Conservation (phyloP, 2,113 vertebrate species). For the Emydocephalus ijimae region DNA sequence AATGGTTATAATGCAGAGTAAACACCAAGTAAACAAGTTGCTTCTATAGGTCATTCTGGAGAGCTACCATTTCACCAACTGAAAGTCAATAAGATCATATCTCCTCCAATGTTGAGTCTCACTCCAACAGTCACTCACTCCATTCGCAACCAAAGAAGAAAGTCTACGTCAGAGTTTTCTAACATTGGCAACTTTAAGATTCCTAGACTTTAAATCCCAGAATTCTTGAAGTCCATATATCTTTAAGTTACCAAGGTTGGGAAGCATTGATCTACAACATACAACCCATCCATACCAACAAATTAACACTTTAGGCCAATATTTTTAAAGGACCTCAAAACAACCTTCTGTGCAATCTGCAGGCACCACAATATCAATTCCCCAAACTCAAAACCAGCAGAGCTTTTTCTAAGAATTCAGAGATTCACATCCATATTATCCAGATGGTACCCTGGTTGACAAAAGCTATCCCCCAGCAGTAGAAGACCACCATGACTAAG, state of each 20-base stretch:
- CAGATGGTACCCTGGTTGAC: background rate
- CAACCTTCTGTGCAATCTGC: background rate
- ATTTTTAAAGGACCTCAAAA: background rate
- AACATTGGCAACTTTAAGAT: background rate
- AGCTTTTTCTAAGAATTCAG: background rate
- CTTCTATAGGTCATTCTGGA: background rate
- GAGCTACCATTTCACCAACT: background rate
- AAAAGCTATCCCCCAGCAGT: background rate
- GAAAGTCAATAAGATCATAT: background rate
- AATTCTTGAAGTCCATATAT: background rate
- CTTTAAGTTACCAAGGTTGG: background rate
- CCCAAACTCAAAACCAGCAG: background rate
- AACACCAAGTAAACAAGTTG: conserved; percentile 16
- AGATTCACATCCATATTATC: background rate
- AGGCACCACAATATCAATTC: background rate
- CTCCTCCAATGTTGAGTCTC: background rate
- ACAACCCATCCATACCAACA: background rate
- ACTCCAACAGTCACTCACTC: background rate
- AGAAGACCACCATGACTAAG: background rate
- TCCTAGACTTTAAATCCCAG: background rate
- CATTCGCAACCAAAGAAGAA: background rate
- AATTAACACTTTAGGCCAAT: background rate
- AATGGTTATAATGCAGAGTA: background rate
- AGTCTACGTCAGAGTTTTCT: background rate
- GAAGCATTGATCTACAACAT: no score